Percentiles rank a stretch among this genome's conserved stretches.
Conservation (phyloP, 2,113 vertebrate genomes). For the Urocynchramus pylzowi region DNA sequence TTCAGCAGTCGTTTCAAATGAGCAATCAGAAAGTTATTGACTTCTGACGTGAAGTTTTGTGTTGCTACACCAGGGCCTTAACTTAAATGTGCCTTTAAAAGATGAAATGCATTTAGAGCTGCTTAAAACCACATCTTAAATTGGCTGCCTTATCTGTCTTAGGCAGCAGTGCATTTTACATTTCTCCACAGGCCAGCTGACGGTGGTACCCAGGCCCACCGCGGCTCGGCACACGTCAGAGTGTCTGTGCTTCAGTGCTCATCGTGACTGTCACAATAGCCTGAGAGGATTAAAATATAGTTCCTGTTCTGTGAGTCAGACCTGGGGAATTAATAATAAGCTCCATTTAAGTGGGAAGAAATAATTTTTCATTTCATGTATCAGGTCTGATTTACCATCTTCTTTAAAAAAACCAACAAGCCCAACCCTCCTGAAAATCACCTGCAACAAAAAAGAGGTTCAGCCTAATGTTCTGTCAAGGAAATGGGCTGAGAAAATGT, state of each 20-base stretch:
- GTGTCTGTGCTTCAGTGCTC: constrained; percentile 31
- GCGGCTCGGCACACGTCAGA: not conserved
- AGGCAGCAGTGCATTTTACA: constrained; percentile 64
- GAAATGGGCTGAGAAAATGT: not conserved
- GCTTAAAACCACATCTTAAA: constrained; percentile 44
- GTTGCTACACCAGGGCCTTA: constrained; percentile 37
- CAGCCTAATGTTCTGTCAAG: not conserved
- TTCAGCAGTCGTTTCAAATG: not conserved
- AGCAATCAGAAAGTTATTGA: constrained; percentile 56
- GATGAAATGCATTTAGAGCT: constrained; percentile 59
- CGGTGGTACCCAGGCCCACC: not conserved
- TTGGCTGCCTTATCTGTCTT: constrained; percentile 71
- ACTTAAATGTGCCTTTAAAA: constrained; percentile 69
- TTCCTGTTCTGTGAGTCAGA: not conserved
- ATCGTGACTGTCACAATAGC: not conserved
- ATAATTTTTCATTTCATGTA: not conserved
- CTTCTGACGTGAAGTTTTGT: constrained; percentile 25
- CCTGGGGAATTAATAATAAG: constrained; percentile 1
- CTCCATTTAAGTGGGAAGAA: not conserved
- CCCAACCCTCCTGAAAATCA: not conserved
- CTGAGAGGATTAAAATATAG: not conserved
- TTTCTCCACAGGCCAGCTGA: not conserved
- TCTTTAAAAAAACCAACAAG: not conserved
- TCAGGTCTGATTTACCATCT: not conserved
- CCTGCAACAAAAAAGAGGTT: not conserved